Conservation (phyloP, 2,797 vertebrate species). For the Sebastes itinus region DNA sequence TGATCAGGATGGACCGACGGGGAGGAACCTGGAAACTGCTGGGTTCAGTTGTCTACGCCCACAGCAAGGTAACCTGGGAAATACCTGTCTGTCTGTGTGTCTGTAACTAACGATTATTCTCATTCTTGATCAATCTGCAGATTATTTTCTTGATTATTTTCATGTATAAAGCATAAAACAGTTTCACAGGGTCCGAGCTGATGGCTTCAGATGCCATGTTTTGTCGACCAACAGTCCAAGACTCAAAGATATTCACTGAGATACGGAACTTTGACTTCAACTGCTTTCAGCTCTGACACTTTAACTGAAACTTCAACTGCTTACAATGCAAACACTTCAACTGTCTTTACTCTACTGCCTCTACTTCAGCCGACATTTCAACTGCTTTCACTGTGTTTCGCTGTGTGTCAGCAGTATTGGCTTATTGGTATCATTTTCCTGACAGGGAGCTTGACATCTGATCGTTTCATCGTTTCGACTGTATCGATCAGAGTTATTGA, state of each 20-base stretch:
- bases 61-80: slow-evolving; percentile 89
- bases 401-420: neutral
- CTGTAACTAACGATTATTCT: neutral
- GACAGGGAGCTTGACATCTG: neutral
- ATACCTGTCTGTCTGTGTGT: neutral
- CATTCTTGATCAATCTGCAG: neutral
- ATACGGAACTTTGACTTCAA: neutral
- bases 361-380: neutral
- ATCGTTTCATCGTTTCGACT: neutral
- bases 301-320: neutral
- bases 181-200: too few species aligned
- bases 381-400: neutral
- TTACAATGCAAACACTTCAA: neutral
- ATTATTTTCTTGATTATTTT: neutral
- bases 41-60: slow-evolving; percentile 96
- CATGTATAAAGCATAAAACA: neutral
- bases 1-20: slow-evolving; percentile 97
- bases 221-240: neutral
- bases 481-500: slow-evolving; percentile 14
- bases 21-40: slow-evolving; percentile 98
- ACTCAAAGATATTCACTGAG: neutral
- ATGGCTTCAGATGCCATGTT: neutral
- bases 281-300: neutral
- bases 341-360: neutral
- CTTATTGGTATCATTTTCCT: neutral